A percentile compares a stretch with the other conserved stretches of the same genome.
Conservation (phyloP, 1,140 invertebrate species). For the Liolophura sinensis region DNA sequence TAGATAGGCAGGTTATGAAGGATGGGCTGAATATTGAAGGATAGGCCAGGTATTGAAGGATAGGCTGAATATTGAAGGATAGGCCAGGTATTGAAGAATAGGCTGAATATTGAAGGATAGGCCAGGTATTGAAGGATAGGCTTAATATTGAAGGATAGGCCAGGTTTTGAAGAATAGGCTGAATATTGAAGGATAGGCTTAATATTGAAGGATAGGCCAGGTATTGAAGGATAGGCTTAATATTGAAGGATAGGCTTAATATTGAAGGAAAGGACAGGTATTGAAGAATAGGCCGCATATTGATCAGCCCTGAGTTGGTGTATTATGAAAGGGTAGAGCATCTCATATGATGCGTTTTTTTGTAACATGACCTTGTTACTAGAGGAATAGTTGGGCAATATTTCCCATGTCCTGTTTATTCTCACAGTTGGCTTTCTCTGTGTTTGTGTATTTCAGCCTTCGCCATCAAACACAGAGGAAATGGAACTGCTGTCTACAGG, state of each 20-base stretch:
- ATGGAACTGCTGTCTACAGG: slow-evolving; percentile 45
- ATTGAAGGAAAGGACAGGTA: neutral
- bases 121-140: too few relatives aligned
- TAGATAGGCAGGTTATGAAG: too few relatives aligned
- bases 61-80: too few relatives aligned
- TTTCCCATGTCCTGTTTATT: neutral
- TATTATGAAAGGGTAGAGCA: neutral
- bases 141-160: neutral
- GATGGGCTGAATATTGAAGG: too few relatives aligned
- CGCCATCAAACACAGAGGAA: slow-evolving; percentile 25
- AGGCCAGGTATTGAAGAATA: too few relatives aligned
- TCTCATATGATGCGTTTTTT: slow-evolving; percentile 5
- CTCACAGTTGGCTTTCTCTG: too few relatives aligned
- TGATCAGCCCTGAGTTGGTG: neutral
- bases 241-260: too few relatives aligned
- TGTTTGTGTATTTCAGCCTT: neutral
- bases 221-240: too few relatives aligned
- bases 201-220: neutral
- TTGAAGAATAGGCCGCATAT: neutral
- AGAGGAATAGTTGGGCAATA: neutral
- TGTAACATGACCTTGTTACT: slow-evolving; percentile 18
- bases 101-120: neutral
- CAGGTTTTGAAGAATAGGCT: too few relatives aligned
- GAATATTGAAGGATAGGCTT: too few relatives aligned
- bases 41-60: too few relatives aligned